Conservation (phyloP, 37 sponge, comb jelly and placozoan species). For the Halichondria panicea region DNA sequence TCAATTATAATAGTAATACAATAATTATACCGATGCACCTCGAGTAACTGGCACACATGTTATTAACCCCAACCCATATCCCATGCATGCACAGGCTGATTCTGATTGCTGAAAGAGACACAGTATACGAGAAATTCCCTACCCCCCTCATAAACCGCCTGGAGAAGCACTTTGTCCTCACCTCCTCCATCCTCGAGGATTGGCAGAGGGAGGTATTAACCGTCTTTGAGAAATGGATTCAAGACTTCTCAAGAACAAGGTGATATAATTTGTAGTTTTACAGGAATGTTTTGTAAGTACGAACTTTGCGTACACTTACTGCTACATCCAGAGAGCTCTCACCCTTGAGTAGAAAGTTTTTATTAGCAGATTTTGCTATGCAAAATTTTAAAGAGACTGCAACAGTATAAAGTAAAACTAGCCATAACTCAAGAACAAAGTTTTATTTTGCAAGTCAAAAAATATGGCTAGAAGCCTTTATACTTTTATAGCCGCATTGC, state of each 20-base stretch:
- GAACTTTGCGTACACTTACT: too few relatives aligned
- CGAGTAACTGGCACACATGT: neutral
- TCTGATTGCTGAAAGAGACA: conserved; percentile 80
- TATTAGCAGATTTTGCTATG: too few relatives aligned
- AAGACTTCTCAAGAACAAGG: conserved; percentile 24
- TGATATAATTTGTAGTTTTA: neutral
- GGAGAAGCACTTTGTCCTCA: conserved; percentile 90
- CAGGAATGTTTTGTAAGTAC: neutral
- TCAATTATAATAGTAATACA: neutral
- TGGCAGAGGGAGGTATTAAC: conserved; percentile 42
- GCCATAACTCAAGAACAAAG: too few relatives aligned
- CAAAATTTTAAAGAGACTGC: too few relatives aligned
- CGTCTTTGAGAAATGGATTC: conserved; percentile 51
- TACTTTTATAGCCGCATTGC: too few relatives aligned
- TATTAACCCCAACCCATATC: too few relatives aligned
- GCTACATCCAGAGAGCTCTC: too few relatives aligned
- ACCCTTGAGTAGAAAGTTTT: too few relatives aligned
- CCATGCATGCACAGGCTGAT: conserved; percentile 64
- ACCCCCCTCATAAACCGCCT: conserved; percentile 94
- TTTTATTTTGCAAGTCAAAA: too few relatives aligned
- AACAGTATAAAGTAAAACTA: too few relatives aligned
- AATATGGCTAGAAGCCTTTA: too few relatives aligned
- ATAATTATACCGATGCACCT: neutral
- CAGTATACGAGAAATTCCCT: conserved; percentile 89
- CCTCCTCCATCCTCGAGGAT: conserved; percentile 58